Evolutionary conservation across 2,797 vertebrate genomes (phyloP), one percentile per base, ranked within the genome.

Genomic region (Cirrhinus mrigala): DNA sequence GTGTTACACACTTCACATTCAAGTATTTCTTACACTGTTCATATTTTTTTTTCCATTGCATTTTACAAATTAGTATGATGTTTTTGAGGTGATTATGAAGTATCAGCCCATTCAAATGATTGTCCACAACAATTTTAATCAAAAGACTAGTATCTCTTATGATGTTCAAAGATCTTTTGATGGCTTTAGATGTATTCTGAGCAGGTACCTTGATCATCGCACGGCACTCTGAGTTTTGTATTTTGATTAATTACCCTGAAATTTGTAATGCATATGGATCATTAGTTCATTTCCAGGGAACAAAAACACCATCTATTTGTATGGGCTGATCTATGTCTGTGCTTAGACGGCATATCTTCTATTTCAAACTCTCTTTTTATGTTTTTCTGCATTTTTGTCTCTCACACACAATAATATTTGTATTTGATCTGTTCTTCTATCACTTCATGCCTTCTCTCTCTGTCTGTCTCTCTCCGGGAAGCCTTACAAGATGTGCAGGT

Each of bases 141-240:
- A 85, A 85, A 85, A 62, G 78, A 73, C 58, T 48, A 75, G 33
- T 37, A 24, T 83, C 85, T 69, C 74, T 9, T 87, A 79, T 87
- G 84, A 88, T 86, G 85, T 84, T 90, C 82, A 85, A 85, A 90
- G 84, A 78, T 85, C 69, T 86, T 87, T 90, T 88, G 82, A 86
- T 89, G 48, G 24, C 16, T 15, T 64, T 74, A 54, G 52, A 73
- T 66, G 33, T 81, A 80, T 80, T 48, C 84, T 24, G n/a, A 75
- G 81, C 70, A 66, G 62, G 60, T 74, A 68, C 80, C 84, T 84
- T 90, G 81, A 86, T 86, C 81, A 56, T 29, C 29, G 18, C 62
- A 56, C 14, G 1, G 50, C 29, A 29, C 37, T 83, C 69, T 73
- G 76, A 73, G 74, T 71, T 27, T 24, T 50, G 69, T 83, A 74